Percentiles rank a stretch among this genome's conserved stretches.
phyloP scores from a whole-genome alignment of 2,797 vertebrate genomes.

The Emys orbicularis region DNA sequence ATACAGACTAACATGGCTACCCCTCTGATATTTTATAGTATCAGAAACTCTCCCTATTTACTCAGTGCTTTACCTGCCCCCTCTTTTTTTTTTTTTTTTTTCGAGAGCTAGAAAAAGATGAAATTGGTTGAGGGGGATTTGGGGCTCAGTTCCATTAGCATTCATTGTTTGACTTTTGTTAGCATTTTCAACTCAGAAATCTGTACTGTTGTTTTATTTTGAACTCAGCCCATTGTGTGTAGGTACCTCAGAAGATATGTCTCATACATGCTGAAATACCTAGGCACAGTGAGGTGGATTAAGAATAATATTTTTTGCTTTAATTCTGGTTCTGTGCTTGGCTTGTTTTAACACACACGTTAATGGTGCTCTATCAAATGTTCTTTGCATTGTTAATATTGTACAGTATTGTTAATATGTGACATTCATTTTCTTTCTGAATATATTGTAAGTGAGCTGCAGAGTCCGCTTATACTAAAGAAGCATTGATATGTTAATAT shows the following conservation, averaged over 20 bases:
- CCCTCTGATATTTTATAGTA: too few species aligned
- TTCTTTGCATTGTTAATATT: not conserved
- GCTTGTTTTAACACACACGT: not conserved
- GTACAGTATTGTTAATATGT: not conserved
- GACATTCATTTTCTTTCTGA: not conserved
- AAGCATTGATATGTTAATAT: not conserved
- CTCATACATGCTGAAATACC: not conserved
- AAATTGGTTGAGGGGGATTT: not conserved
- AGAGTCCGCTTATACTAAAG: not conserved
- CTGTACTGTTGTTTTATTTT: not conserved
- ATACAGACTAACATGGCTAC: too few species aligned
- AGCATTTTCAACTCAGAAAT: not conserved
- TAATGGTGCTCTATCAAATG: not conserved
- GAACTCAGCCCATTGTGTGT: not conserved
- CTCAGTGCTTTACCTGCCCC: not conserved
- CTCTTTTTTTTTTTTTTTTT: slow-evolving; percentile 16
- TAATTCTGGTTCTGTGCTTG: not conserved
- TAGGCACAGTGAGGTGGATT: not conserved
- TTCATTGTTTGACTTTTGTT: not conserved
- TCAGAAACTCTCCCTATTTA: not conserved
- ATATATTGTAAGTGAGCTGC: not conserved
- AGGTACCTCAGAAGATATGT: not conserved
- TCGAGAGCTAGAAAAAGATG: not conserved
- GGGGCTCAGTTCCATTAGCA: not conserved
- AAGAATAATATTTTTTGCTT: not conserved